Evolutionary conservation across 2,797 vertebrate species (phyloP).

Genomic region (Microctenopoma lineatum): DNA sequence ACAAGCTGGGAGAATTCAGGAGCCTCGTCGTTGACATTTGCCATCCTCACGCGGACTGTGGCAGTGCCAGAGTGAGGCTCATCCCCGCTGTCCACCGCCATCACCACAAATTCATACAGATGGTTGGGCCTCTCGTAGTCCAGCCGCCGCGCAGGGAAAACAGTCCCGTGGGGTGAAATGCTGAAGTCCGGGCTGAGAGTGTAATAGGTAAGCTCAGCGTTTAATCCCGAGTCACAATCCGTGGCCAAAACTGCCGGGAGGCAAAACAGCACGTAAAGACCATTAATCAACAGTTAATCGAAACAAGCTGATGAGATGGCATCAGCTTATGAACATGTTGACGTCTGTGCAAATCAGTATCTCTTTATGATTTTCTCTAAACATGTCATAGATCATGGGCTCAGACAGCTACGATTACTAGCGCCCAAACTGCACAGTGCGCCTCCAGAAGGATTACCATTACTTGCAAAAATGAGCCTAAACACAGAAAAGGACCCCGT

Average conservation of each 20-base stretch:
- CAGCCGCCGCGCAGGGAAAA: slow-evolving; percentile 86
- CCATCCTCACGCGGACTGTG: slow-evolving; percentile 88
- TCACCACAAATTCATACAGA: slow-evolving; percentile 91
- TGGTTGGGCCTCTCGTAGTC: slow-evolving; percentile 90
- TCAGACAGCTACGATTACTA: slow-evolving; percentile 67
- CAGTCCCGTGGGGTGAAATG: slow-evolving; percentile 87
- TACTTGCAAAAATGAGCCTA: slow-evolving; percentile 51
- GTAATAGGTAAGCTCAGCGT: slow-evolving; percentile 89
- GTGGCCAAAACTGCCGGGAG: slow-evolving; percentile 85
- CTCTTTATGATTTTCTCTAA: slow-evolving; percentile 64
- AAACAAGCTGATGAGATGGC: slow-evolving; percentile 57
- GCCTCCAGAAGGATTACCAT: slow-evolving; percentile 44
- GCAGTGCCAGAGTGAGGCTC: slow-evolving; percentile 89
- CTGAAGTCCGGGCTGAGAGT: slow-evolving; percentile 90
- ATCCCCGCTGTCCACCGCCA: slow-evolving; percentile 89
- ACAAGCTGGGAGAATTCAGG: slow-evolving; percentile 89
- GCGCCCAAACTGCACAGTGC: slow-evolving; percentile 43
- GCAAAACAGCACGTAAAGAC: slow-evolving; percentile 30
- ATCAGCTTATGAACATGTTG: slow-evolving; percentile 70
- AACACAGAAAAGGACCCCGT: slow-evolving; percentile 38
- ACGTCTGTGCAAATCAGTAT: slow-evolving; percentile 73
- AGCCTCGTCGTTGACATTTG: slow-evolving; percentile 90
- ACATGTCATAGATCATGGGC: slow-evolving; percentile 72
- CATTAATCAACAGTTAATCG: slow-evolving; percentile 63
- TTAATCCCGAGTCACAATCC: slow-evolving; percentile 90